These are phyloP conservation scores for Spodoptera litura DNA, from an alignment of 1,140 invertebrate species.

Conservation along the genomic window DNA sequence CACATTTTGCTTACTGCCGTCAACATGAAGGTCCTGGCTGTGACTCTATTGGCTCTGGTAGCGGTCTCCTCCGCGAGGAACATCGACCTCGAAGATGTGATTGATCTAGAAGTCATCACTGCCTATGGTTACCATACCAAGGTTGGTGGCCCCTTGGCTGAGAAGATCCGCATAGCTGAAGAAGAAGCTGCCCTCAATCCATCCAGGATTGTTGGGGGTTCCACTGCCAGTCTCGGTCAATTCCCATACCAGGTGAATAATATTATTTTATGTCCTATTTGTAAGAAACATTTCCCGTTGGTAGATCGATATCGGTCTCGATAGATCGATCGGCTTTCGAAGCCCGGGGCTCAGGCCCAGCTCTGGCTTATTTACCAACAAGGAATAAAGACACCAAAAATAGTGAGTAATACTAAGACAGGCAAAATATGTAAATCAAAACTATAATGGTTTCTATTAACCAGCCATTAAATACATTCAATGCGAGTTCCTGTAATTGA, in stretches of 20 bases:
- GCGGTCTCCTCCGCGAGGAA: slow-evolving; percentile 25
- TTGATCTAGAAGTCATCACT: slow-evolving; percentile 20
- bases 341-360: too few species aligned
- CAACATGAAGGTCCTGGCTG: not conserved
- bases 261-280: not conserved
- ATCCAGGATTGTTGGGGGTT: slow-evolving; percentile 4
- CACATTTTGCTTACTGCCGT: not conserved
- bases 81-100: slow-evolving; percentile 19
- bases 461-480: not conserved
- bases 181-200: not conserved
- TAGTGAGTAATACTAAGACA: too few species aligned
- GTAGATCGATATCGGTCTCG: too few species aligned
- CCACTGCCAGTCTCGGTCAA: not conserved
- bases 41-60: slow-evolving; percentile 17
- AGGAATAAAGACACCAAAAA: too few species aligned
- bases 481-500: not conserved
- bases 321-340: too few species aligned
- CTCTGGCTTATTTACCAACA: too few species aligned
- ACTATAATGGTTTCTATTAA: too few species aligned
- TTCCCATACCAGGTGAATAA: slow-evolving; percentile 39
- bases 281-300: not conserved
- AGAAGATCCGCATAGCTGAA: not conserved
- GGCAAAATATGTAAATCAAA: too few species aligned
- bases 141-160: not conserved
- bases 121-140: not conserved